These are phyloP conservation scores for Phania funesta DNA, from an alignment of 2,888 invertebrate species.

Conservation along the genomic window DNA sequence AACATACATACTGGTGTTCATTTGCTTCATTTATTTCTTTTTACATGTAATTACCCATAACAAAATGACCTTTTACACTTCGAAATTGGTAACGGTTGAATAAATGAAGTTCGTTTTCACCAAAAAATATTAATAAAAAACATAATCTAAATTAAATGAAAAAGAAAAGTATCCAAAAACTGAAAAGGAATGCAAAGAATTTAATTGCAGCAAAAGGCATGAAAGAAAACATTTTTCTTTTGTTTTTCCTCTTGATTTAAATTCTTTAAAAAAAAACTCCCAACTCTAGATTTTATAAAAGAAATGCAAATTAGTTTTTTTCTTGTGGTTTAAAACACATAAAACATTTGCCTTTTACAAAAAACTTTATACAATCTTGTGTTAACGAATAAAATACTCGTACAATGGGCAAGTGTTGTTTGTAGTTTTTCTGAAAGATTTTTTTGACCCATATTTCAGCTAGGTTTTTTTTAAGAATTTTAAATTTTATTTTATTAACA, in stretches of 20 bases:
- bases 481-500: no score
- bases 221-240: neutral
- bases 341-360: neutral
- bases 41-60: neutral
- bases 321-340: neutral
- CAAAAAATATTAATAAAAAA: conserved; percentile 15
- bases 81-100: conserved; percentile 7
- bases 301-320: conserved; percentile 44
- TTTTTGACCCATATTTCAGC: no score
- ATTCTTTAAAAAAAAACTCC: neutral
- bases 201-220: neutral
- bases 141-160: conserved; percentile 9
- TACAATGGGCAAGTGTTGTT: no score
- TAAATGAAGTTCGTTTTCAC: conserved; percentile 42
- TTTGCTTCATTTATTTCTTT: no score
- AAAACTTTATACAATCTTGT: neutral
- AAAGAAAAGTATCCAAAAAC: conserved; percentile 22
- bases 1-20: no score
- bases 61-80: neutral
- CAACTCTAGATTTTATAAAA: neutral
- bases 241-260: neutral
- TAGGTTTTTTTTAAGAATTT: no score
- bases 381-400: neutral
- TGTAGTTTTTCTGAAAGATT: no score
- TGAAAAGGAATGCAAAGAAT: neutral